Percentiles rank a stretch among this genome's conserved stretches.
Evolutionary conservation across 2,113 vertebrate species (phyloP).

Genomic region (Bagarius yarrelli): DNA sequence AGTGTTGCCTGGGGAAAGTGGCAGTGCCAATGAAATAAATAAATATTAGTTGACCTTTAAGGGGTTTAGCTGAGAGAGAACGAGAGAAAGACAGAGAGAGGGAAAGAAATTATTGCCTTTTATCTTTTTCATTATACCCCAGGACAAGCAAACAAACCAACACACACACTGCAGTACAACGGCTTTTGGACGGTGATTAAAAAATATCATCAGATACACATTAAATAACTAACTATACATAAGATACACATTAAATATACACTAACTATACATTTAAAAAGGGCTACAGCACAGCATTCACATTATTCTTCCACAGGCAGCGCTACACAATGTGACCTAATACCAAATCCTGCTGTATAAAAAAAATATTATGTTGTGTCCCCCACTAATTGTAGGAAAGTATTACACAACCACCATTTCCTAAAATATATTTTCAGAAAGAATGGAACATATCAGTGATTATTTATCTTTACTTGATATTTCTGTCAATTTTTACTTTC

Average conservation of each 20-base stretch:
- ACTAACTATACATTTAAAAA: neutral
- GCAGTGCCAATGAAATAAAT: neutral
- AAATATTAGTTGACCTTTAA: constrained; percentile 6
- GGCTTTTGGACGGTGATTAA: neutral
- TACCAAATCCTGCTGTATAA: neutral
- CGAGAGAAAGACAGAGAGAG: neutral
- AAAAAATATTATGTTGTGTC: neutral
- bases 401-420: neutral
- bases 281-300: neutral
- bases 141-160: constrained; percentile 10
- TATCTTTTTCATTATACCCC: constrained; percentile 41
- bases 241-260: too few species aligned
- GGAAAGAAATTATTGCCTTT: constrained; percentile 19
- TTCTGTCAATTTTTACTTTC: too few species aligned
- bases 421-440: neutral
- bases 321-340: neutral
- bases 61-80: neutral
- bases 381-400: neutral
- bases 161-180: neutral
- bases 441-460: neutral
- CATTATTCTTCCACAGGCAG: neutral
- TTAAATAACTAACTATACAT: neutral
- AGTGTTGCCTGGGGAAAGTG: neutral
- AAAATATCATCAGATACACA: neutral
- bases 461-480: too few species aligned